phyloP scores from a whole-genome alignment of 2,888 invertebrate species.

The Tenthredo distinguenda region DNA sequence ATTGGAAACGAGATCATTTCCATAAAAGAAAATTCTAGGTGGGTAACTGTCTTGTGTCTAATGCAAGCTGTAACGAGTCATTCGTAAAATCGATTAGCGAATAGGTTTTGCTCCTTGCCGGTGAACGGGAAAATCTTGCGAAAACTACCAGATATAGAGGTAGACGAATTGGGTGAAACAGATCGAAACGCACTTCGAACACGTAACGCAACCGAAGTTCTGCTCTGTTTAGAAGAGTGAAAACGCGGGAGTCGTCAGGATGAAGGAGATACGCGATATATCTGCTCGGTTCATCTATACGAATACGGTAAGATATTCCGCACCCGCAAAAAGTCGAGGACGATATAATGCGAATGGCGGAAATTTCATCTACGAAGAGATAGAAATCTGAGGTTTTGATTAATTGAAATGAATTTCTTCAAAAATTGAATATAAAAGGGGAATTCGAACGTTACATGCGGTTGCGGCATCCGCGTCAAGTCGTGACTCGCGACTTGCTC shows the following conservation, averaged over 20 bases:
- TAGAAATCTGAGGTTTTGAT: neutral
- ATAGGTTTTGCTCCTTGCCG: neutral
- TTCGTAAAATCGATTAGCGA: slow-evolving; percentile 28
- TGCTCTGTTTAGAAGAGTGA: slow-evolving; percentile 45
- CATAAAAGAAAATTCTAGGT: neutral
- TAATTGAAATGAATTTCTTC: neutral
- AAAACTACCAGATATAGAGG: neutral
- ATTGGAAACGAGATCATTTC: neutral
- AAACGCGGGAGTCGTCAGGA: slow-evolving; percentile 8
- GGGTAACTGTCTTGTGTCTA: neutral
- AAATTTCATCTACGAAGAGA: neutral
- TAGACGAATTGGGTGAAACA: slow-evolving; percentile 35
- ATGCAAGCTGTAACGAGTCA: neutral
- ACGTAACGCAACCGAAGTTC: slow-evolving; percentile 31
- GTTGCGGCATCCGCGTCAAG: neutral
- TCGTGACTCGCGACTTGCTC: neutral
- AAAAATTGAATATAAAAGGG: neutral
- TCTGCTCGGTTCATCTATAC: neutral
- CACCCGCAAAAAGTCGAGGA: neutral
- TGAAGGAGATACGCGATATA: neutral
- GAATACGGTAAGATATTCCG: neutral
- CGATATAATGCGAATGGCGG: neutral
- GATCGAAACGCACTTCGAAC: slow-evolving; percentile 9
- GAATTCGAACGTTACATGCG: neutral
- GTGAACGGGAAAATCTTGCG: neutral